phyloP scores from a whole-genome alignment of 2,797 vertebrate genomes.

The Astyanax mexicanus region DNA sequence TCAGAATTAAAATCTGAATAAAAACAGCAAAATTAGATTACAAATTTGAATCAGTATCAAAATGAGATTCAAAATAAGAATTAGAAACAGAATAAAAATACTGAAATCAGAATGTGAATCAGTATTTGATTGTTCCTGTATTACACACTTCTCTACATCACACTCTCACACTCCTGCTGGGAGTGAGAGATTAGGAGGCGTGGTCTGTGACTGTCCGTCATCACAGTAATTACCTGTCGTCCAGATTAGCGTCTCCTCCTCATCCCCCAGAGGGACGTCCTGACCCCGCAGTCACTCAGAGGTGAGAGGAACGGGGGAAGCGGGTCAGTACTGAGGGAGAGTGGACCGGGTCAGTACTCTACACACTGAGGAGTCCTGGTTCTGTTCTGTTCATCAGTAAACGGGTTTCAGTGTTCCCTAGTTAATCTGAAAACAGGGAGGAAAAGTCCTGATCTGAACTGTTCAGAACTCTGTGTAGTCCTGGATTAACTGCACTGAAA shows the following conservation, averaged over 20 bases:
- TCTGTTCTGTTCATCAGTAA: background rate
- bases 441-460: too few relatives aligned
- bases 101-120: too few relatives aligned
- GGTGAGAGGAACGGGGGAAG: background rate
- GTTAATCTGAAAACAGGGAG: too few relatives aligned
- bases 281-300: background rate
- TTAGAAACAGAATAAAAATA: background rate
- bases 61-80: background rate
- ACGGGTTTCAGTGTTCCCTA: background rate
- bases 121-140: too few relatives aligned
- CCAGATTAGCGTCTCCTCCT: conserved; percentile 32
- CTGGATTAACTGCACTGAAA: too few relatives aligned
- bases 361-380: background rate
- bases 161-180: background rate
- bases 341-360: background rate
- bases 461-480: too few relatives aligned
- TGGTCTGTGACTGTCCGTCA: conserved; percentile 42
- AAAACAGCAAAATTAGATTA: too few relatives aligned
- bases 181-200: conserved; percentile 36
- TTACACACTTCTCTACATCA: background rate
- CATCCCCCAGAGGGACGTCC: conserved; percentile 7
- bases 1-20: background rate
- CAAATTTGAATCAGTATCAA: background rate
- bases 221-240: conserved; percentile 40
- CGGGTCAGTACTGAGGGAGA: background rate